Evolutionary conservation across 2,113 vertebrate genomes (phyloP), one percentile per base, ranked within the genome.

Genomic region (Cinclus mexicanus): DNA sequence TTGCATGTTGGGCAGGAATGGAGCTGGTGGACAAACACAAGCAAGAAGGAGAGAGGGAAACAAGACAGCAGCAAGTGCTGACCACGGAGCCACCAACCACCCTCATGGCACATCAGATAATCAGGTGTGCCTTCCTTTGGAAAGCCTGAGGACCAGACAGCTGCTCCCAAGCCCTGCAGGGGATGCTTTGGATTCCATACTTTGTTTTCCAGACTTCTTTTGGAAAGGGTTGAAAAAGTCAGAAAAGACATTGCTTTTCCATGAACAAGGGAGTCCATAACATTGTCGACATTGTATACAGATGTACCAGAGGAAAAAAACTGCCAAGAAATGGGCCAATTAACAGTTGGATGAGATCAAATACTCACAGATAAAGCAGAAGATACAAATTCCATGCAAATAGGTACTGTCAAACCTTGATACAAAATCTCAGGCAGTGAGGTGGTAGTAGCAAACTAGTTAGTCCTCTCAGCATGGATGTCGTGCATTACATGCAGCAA

Each of bases 61-160:
- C 0, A 9, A n/a, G 26, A 22, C 24, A 49, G 15, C 0, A 3
- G 28, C 1, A 2, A 42, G 7, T 21, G 44, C 50, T 53, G 76
- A 44, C 17, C 17, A 3, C 4, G 13, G 47, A 74, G 47, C 25
- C 24, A 25, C n/a, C 41, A 52, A 7, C 21, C 41, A 59, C 25
- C 44, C 22, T 61, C n/a, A 37, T 2, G 17, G 23, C 47, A 61
- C 16, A 20, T 46, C 35, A 52, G 33, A 44, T 11, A 71, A 12
- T 14, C 33, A 24, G 50, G 35, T 5, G 21, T 93, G 70, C 52
- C 26, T 76, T 64, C 11, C 49, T 75, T 56, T 4, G 0, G 26
- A 60, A 75, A 60, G 26, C 13, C 42, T 89, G 53, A 84, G 24
- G 15, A 57, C 24, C n/a, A 80, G 23, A 22, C 0, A 33, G 22